Evolutionary conservation across 2,888 invertebrate species (phyloP), one percentile per base, ranked within the genome.

Genomic region (Metellina segmentata): DNA sequence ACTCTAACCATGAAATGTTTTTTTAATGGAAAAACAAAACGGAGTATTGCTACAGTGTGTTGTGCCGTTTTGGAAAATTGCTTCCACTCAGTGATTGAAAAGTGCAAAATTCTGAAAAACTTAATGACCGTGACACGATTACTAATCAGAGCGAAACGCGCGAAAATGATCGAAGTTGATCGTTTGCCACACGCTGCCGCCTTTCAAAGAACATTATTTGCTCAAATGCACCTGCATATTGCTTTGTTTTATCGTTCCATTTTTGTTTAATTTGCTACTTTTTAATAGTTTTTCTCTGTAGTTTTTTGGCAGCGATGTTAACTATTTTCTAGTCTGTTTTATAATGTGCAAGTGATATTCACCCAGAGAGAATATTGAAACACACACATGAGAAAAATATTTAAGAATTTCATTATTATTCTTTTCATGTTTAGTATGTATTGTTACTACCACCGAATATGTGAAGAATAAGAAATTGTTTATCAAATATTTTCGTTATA

Each of bases 141-240:
- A 69, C 6, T 72, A 87, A 91, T 79, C 87, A 83, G 91, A 91
- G 87, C 91, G 87, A 78, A 91, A 83, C 89, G 51, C 70, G n/a
- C 20, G n/a, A 85, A 90, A 81, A 85, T 90, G 74, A 86, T 74
- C 53, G 61, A 82, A 81, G 75, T 74, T 79, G 79, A 79, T 79
- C 79, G 61, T 79, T 48, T 19, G 81, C 70, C 49, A 49, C 51
- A 20, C 19, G 6, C 74, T 34, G 61, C 61, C 61, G 61, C 61
- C 61, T 61, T 61, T 16, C 61, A 16, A 61, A 61, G 61, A 11
- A 61, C 11, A 19, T 16, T 79, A 51, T 7, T 61, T 34, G 20
- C 34, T 13, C 53, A 61, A 6, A 19, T 79, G 34, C 79, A 79
- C 79, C 61, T 34, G 13, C 7, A 19, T n/a, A 19, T 72, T 20